Conservation (phyloP, 1,140 invertebrate genomes). For the Bathynomus jamesi region DNA sequence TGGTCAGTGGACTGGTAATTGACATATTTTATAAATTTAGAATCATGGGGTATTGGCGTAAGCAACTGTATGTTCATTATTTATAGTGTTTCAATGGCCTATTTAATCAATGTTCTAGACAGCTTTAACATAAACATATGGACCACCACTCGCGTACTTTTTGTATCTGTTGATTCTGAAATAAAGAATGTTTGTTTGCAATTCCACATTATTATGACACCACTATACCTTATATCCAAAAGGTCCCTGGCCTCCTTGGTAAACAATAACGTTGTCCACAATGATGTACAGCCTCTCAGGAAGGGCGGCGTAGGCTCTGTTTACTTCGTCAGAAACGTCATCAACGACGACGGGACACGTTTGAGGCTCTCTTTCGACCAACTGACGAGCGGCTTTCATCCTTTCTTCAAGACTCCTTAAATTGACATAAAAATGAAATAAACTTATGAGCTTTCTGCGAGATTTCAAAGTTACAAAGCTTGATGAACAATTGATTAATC, state of each 20-base stretch:
- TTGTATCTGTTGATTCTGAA: no score
- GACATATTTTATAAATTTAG: no score
- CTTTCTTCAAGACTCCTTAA: constrained; percentile 13
- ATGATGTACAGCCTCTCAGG: constrained; percentile 23
- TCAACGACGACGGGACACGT: constrained; percentile 12
- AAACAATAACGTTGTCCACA: background rate
- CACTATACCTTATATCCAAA: constrained; percentile 5
- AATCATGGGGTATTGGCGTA: no score
- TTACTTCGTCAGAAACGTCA: constrained; percentile 1
- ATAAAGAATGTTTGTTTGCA: no score
- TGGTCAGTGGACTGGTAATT: no score
- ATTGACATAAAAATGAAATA: no score
- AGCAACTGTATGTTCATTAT: no score
- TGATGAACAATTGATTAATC: background rate
- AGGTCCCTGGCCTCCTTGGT: constrained; percentile 10
- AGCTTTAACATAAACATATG: no score
- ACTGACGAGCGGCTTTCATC: background rate
- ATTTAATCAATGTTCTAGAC: no score
- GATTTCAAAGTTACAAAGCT: background rate
- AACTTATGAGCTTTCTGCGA: background rate
- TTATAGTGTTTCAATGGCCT: no score
- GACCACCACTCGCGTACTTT: no score
- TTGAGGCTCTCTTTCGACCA: background rate
- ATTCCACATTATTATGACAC: background rate
- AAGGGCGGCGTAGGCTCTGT: constrained; percentile 7